phyloP scores from a whole-genome alignment of 2,888 invertebrate species.

The Drosophila conformis region DNA sequence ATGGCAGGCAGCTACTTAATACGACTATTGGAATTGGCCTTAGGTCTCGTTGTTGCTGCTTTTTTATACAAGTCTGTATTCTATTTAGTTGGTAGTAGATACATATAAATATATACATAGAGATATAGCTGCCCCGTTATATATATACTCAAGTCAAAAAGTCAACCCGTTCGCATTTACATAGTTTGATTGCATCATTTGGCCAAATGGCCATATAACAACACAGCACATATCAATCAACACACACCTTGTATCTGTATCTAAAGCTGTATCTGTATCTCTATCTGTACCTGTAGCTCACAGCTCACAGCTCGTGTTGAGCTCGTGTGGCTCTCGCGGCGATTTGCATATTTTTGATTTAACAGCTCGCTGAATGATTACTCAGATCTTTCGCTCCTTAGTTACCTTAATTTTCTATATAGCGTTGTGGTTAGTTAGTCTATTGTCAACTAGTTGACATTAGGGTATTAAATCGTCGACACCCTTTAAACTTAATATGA shows the following conservation, averaged over 20 bases:
- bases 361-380: conserved; percentile 70
- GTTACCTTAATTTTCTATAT: conserved; percentile 25
- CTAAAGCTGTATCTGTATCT: conserved; percentile 24
- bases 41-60: conserved; percentile 26
- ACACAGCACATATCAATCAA: conserved; percentile 74
- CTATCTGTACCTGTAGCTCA: conserved; percentile 10
- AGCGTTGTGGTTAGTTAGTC: neutral
- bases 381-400: conserved; percentile 32
- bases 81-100: neutral
- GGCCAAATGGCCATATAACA: conserved; percentile 66
- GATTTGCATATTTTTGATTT: conserved; percentile 82
- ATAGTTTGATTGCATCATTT: conserved; percentile 82
- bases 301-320: conserved; percentile 49
- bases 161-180: conserved; percentile 70
- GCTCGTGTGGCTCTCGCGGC: conserved; percentile 62
- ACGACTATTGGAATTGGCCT: conserved; percentile 39
- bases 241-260: conserved; percentile 44
- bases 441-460: neutral
- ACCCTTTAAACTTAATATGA: too few relatives aligned
- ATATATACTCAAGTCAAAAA: conserved; percentile 51
- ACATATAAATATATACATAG: neutral
- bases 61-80: neutral
- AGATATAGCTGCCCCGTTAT: conserved; percentile 38
- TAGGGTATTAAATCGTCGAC: conserved; percentile 11
- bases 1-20: conserved; percentile 63